Evolutionary conservation across 2,888 invertebrate species (phyloP).

Genomic region (Mesopsocus fuscifrons): DNA sequence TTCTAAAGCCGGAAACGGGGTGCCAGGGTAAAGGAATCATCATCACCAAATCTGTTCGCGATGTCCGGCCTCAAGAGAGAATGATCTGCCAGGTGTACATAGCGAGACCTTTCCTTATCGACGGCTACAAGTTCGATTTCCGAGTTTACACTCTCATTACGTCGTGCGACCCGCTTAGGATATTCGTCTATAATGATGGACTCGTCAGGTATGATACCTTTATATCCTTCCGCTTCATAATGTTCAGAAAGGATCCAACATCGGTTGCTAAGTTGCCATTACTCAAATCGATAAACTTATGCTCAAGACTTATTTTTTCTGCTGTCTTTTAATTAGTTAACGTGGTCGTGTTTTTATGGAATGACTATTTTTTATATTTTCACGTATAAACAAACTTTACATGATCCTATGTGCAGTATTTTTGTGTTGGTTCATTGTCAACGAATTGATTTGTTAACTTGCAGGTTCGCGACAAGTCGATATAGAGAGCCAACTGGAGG

Average conservation of each 20-base stretch:
- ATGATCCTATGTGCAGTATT: too few species aligned
- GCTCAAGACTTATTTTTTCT: neutral
- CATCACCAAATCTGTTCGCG: constrained; percentile 62
- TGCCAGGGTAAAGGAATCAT: constrained; percentile 83
- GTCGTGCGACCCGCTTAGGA: constrained; percentile 72
- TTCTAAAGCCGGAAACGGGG: constrained; percentile 79
- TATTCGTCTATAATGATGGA: constrained; percentile 84
- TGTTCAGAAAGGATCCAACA: neutral
- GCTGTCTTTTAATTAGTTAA: too few species aligned
- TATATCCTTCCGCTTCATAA: neutral
- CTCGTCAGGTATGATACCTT: constrained; percentile 40
- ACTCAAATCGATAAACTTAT: neutral
- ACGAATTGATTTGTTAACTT: too few species aligned
- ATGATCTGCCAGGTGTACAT: constrained; percentile 74
- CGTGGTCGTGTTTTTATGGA: too few species aligned
- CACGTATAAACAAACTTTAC: too few species aligned
- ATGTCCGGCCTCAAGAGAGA: constrained; percentile 58
- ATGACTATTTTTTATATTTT: too few species aligned
- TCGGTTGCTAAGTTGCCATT: neutral
- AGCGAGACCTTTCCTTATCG: constrained; percentile 63
- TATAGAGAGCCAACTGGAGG: constrained; percentile 66
- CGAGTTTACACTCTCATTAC: constrained; percentile 76
- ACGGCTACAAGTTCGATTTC: constrained; percentile 85
- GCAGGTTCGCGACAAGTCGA: constrained; percentile 68
- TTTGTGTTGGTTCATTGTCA: too few species aligned